Percentiles rank a stretch among this genome's conserved stretches.
Conservation (phyloP, 2,113 vertebrate species). For the Uria lomvia region DNA sequence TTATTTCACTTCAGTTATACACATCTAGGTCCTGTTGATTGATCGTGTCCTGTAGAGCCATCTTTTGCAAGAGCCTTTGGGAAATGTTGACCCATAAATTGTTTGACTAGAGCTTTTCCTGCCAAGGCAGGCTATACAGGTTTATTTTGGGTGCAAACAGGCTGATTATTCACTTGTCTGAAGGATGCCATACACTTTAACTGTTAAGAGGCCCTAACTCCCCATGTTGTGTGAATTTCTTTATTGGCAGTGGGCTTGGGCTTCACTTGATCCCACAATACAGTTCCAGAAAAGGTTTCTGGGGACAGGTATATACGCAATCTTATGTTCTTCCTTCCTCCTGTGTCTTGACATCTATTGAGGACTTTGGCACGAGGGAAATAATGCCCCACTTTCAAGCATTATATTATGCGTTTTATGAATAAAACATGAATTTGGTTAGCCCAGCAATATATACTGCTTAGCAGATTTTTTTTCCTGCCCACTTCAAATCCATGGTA, state of each 20-base stretch:
- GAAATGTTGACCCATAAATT: neutral
- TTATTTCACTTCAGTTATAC: neutral
- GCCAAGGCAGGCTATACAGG: neutral
- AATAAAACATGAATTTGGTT: neutral
- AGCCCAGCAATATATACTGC: neutral
- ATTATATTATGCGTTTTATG: neutral
- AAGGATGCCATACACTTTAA: neutral
- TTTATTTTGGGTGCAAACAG: neutral
- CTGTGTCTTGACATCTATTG: neutral
- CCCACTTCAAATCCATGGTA: neutral
- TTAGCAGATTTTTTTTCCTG: neutral
- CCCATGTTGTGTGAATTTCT: neutral
- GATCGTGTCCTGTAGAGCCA: neutral
- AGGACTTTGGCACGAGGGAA: neutral
- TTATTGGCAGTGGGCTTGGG: neutral
- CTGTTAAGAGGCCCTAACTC: neutral
- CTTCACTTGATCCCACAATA: neutral
- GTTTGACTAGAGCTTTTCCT: neutral
- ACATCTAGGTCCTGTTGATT: neutral
- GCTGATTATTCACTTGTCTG: neutral
- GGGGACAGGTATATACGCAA: rapidly evolving
- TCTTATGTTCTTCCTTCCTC: neutral
- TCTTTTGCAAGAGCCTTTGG: neutral
- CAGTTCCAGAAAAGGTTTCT: neutral
- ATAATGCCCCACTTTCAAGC: neutral